Base-by-base conservation (phyloP, 2,113 vertebrate genomes). In the Pelmatolapia mariae region DNA sequence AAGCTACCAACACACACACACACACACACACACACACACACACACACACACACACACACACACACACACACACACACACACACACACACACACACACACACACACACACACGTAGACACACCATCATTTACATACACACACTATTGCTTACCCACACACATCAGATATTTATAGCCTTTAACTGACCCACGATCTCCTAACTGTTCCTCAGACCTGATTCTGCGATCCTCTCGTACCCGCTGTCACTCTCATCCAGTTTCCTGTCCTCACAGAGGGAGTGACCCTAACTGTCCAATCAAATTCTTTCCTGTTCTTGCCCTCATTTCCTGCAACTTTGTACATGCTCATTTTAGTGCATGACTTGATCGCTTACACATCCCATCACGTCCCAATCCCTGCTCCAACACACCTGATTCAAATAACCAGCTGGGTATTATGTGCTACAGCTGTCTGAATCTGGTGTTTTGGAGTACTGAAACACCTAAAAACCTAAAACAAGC, bases 401-500 rank as follows among this genome's bases (percentile, higher is more conserved):
- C 33, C 33, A 38, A 38, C 19, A 66, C 6, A 38, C 19, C 19
- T 38, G 19, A 66, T 66, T 63, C 61, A 66, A 66, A 38, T 66
- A 12, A 13, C 33, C 61, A 0, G 0, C 33, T 68, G 33, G 61
- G 19, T 68, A 22, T 38, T 38, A 13, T 38, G 19, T 38, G 4
- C 33, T 68, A 12, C 33, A 38, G 19, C 33, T 22, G 61, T 0
- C 61, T 68, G 33, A 68, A 66, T 38, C 0, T 0, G 0, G 1
- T 38, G 31, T 68, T 68, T 38, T 8, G 19, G 0, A 38, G 11
- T 5, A 13, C 6, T 3, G 63, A 68, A 13, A 38, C 7, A 1
- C 29, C 16, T 63, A 36, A 1, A 63, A 63, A 36, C 59, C 0
- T 1, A 63, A 36, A 63, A 36, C 59, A 36, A 63, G 31, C 19